phyloP scores from a whole-genome alignment of 2,797 vertebrate species.

The Tapirus indicus region DNA sequence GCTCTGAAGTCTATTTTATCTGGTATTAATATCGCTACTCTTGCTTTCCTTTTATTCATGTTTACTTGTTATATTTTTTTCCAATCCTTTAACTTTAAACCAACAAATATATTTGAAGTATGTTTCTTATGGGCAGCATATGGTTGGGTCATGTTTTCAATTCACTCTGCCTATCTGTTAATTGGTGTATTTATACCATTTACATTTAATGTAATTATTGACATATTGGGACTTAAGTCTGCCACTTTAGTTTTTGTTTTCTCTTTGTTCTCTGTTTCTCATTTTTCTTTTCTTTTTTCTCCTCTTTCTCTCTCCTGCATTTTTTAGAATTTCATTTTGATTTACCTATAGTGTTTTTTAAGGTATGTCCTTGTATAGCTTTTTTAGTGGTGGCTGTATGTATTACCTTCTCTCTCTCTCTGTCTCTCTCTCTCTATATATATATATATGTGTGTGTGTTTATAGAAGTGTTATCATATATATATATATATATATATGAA shows the following conservation, averaged over 20 bases:
- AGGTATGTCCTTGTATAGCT: background rate
- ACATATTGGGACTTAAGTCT: background rate
- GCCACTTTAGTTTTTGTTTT: background rate
- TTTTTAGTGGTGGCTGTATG: background rate
- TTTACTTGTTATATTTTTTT: background rate
- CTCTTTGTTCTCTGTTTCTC: background rate
- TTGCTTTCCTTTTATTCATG: background rate
- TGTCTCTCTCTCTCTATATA: no score
- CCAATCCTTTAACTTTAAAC: background rate
- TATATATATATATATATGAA: background rate
- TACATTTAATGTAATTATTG: background rate
- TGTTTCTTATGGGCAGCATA: background rate
- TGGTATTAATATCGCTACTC: background rate
- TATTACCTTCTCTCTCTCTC: background rate
- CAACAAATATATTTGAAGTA: background rate
- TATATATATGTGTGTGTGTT: no score
- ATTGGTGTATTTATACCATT: background rate
- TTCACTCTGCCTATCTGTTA: background rate
- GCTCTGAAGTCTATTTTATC: background rate
- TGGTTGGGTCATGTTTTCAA: background rate
- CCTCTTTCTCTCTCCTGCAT: background rate
- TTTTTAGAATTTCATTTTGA: slow-evolving; percentile 31
- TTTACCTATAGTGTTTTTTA: background rate
- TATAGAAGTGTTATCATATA: no score
- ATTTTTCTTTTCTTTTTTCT: slow-evolving; percentile 8